Evolutionary conservation across 2,888 invertebrate species (phyloP), one percentile per base, ranked within the genome.

Genomic region (Dynastes hyllus): DNA sequence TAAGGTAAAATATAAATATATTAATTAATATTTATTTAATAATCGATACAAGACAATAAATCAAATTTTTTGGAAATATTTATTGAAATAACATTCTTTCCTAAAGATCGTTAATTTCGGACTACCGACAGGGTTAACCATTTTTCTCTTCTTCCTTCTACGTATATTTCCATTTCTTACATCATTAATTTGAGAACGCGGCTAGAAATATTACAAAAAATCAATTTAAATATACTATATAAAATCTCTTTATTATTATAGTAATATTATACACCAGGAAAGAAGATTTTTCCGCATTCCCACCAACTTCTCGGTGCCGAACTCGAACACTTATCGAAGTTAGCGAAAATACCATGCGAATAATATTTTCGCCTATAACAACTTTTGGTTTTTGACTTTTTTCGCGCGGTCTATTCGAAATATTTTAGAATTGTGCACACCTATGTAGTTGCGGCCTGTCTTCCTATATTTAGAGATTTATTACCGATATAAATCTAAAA

Each of bases 401-500:
- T 67, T n/a, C 67, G 45, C n/a, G 40, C 40, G 13, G 29, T 67
- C 67, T 45, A 32, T 65, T 22, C 22, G 22, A 67, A 50, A 16
- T 67, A 50, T 67, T 67, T 67, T 45, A 13, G 50, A 22, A 67
- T 67, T 50, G 45, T 45, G 27, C 16, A 22, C 27, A 63, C 13
- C 27, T 32, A n/a, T 13, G 27, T 16, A 9, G 13, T 27, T 8
- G 16, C 40, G 58, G 2, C 9, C 11, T 16, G 58, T 58, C 55
- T 73, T 73, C 73, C 73, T 73, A 40, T 40, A 73, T 73, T 37
- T 45, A 40, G 58, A 73, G 73, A 73, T 73, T 73, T 73, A 73
- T 73, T 73, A 58, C 73, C 22, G 58, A 27, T 58, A 73, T 73
- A 73, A 73, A 73, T 73, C 73, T 58, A 45, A 50, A 67, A 67